phyloP scores from a whole-genome alignment of 2,113 vertebrate species.

The Sceloporus tristichus region DNA sequence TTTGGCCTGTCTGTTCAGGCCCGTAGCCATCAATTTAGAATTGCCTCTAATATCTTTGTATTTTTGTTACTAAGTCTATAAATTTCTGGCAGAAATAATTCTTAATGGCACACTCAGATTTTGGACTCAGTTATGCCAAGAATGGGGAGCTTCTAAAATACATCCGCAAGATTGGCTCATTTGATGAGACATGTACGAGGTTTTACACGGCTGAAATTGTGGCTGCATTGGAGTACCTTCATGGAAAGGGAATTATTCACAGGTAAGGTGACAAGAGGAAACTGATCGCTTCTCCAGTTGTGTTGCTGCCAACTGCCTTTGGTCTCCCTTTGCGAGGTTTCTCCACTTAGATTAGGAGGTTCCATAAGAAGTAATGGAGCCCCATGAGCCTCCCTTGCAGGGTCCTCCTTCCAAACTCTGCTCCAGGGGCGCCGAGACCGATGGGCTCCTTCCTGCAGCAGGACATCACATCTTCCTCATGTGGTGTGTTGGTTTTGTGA shows the following conservation, averaged over 20 bases:
- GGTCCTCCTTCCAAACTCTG: background rate
- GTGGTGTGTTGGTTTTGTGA: background rate
- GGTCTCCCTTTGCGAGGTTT: background rate
- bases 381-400: background rate
- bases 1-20: too few species aligned
- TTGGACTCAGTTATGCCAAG: constrained; percentile 99
- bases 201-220: constrained; percentile 99
- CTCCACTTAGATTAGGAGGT: background rate
- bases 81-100: constrained; percentile 48
- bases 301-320: background rate
- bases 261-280: constrained; percentile 80
- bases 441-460: background rate
- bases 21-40: background rate
- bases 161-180: constrained; percentile 99
- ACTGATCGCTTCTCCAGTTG: background rate
- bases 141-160: constrained; percentile 98
- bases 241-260: constrained; percentile 97
- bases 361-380: background rate
- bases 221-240: constrained; percentile 94
- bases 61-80: constrained; percentile 2
- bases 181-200: constrained; percentile 98
- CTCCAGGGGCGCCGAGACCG: too few species aligned
- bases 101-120: constrained; percentile 87
- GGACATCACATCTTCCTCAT: background rate
- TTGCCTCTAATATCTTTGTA: constrained; percentile 5